Evolutionary conservation across 2,113 vertebrate genomes (phyloP).

Genomic region (Tamias sibiricus): DNA sequence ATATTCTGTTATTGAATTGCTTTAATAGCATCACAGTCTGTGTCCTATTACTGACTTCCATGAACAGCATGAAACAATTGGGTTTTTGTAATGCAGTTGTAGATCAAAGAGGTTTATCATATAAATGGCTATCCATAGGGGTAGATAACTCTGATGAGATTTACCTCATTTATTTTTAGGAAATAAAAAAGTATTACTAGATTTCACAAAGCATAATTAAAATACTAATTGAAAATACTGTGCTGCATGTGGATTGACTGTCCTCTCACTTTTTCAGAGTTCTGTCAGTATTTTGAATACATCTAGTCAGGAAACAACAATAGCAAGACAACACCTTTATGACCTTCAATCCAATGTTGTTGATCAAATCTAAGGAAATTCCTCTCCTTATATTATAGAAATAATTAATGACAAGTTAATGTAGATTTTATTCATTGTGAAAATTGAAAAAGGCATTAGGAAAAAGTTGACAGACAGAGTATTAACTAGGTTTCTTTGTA

Average conservation of each 20-base stretch:
- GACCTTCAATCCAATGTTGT: neutral
- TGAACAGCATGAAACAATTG: neutral
- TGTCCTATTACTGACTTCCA: conserved; percentile 65
- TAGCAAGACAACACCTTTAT: neutral
- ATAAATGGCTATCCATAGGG: conserved; percentile 54
- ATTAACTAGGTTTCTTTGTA: neutral
- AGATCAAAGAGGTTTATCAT: conserved; percentile 65
- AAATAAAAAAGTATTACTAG: conserved; percentile 3
- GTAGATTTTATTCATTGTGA: neutral
- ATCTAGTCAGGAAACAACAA: neutral
- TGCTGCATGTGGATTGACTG: neutral
- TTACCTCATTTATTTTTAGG: conserved; percentile 61
- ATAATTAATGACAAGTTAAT: neutral
- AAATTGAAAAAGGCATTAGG: neutral
- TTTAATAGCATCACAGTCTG: conserved; percentile 64
- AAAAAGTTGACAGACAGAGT: neutral
- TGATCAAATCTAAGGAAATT: neutral
- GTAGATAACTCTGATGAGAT: conserved; percentile 34
- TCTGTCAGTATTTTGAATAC: conserved; percentile 1
- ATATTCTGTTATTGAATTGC: conserved; percentile 66
- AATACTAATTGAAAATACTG: conserved; percentile 59
- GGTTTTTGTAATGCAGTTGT: conserved; percentile 42
- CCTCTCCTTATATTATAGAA: neutral
- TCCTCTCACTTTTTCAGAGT: neutral
- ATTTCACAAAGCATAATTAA: conserved; percentile 63